These are phyloP conservation scores for Babylonia areolata DNA, from an alignment of 1,140 invertebrate genomes.

Conservation along the genomic window DNA sequence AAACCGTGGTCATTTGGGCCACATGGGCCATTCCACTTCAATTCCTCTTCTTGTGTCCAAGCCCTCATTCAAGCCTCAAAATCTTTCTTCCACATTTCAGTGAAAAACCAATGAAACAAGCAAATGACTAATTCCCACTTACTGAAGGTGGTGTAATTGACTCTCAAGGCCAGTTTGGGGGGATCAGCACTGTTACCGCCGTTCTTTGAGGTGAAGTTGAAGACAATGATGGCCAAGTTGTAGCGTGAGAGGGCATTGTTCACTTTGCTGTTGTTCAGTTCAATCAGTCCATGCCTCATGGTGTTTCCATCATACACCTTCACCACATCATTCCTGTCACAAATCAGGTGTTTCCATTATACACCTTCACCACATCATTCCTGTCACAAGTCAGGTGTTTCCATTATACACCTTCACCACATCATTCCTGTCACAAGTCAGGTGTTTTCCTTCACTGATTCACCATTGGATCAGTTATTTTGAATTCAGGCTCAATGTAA, in stretches of 20 bases:
- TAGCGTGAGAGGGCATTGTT: background rate
- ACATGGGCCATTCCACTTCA: too few species aligned
- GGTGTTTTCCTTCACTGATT: too few species aligned
- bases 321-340: background rate
- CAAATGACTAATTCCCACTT: background rate
- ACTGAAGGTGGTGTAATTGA: constrained; percentile 11
- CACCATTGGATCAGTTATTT: too few species aligned
- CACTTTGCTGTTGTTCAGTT: background rate
- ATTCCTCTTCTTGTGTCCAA: too few species aligned
- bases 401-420: background rate
- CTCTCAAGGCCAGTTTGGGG: background rate
- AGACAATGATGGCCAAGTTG: background rate
- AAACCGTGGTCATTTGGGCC: too few species aligned
- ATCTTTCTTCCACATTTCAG: too few species aligned
- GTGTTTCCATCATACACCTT: constrained; percentile 17
- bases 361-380: background rate
- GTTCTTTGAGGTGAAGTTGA: background rate
- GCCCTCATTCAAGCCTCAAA: too few species aligned
- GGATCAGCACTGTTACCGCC: background rate
- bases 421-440: background rate
- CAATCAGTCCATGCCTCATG: background rate
- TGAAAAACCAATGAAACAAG: too few species aligned
- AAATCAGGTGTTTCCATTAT: background rate
- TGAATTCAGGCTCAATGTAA: too few species aligned
- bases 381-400: background rate